phyloP scores from a whole-genome alignment of 2,888 invertebrate genomes.

The Trachelus iudaicus region DNA sequence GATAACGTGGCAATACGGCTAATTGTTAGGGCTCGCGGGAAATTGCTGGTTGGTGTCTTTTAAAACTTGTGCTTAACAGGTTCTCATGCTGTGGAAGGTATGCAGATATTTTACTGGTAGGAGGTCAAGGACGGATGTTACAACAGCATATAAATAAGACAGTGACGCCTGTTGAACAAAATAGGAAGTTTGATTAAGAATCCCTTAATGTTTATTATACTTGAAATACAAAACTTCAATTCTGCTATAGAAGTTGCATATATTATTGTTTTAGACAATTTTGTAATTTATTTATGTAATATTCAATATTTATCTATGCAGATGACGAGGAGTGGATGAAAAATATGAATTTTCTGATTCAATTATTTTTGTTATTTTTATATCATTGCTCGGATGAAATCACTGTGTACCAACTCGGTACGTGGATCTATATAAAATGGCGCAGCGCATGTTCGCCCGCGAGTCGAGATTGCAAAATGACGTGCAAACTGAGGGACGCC shows the following conservation, averaged over 20 bases:
- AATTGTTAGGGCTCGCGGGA: conserved; percentile 23
- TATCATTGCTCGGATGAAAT: background rate
- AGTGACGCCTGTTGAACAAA: background rate
- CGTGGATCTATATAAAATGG: background rate
- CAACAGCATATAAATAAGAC: background rate
- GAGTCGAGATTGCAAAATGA: conserved; percentile 64
- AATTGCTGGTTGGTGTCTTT: conserved; percentile 19
- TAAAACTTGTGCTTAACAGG: background rate
- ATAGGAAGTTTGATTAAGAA: background rate
- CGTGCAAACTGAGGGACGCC: conserved; percentile 66
- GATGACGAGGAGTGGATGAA: background rate
- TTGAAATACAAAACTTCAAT: background rate
- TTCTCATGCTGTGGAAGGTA: background rate
- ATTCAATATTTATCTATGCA: background rate
- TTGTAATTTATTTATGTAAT: background rate
- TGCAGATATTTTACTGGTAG: background rate
- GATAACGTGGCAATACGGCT: conserved; percentile 23
- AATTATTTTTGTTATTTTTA: background rate
- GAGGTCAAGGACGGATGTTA: background rate
- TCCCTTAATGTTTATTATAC: background rate
- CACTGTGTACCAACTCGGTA: conserved; percentile 37
- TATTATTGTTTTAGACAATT: background rate
- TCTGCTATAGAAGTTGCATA: background rate
- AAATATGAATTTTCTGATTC: background rate
- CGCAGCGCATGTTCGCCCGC: conserved; percentile 50